These are phyloP conservation scores for Leptodactylus fuscus DNA, from an alignment of 2,113 vertebrate species.

Conservation along the genomic window DNA sequence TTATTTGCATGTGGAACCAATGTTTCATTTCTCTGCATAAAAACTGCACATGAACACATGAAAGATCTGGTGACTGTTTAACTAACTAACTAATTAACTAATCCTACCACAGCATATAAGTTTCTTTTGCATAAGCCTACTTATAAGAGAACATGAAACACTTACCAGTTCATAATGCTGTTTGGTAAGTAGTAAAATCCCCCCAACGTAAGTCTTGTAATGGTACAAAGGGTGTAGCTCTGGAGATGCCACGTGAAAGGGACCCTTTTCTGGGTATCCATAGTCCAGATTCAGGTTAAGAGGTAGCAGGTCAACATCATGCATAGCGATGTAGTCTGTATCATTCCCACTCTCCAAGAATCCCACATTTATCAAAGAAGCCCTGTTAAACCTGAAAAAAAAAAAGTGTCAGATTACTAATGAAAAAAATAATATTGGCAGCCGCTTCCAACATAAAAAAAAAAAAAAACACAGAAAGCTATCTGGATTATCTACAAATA, in stretches of 20 bases:
- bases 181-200: conserved; percentile 95
- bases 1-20: no score
- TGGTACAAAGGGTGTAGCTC: conserved; percentile 97
- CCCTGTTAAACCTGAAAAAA: conserved; percentile 89
- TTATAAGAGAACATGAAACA: no score
- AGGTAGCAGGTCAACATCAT: conserved; percentile 94
- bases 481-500: no score
- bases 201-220: conserved; percentile 95
- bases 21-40: no score
- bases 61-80: no score
- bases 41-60: no score
- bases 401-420: background rate
- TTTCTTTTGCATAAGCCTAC: no score
- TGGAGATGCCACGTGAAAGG: conserved; percentile 94
- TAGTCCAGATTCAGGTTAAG: conserved; percentile 93
- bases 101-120: no score
- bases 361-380: conserved; percentile 93
- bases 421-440: no score
- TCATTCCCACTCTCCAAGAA: conserved; percentile 91
- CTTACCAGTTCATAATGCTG: conserved; percentile 90
- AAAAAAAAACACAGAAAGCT: background rate
- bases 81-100: no score
- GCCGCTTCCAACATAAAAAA: no score
- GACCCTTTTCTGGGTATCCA: conserved; percentile 86
- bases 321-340: conserved; percentile 98